Evolutionary conservation across 2,113 vertebrate genomes (phyloP), one percentile per base, ranked within the genome.

Genomic region (Myanophis thanlyinensis): DNA sequence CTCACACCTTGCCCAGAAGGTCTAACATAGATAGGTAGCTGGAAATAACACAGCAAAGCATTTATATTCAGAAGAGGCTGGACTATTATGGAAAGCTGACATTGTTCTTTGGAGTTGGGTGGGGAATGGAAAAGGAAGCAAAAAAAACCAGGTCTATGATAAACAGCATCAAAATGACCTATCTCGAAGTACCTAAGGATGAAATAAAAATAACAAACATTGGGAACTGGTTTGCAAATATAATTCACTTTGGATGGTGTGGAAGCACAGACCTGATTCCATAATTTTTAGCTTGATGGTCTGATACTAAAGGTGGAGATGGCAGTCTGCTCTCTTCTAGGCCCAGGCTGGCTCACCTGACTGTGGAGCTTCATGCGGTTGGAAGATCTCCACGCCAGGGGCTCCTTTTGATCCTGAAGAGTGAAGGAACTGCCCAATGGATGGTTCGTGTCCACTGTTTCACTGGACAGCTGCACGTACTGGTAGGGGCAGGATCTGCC

Each of bases 331-430:
- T 91, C 47, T 91, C 90, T 93, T 54, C 93, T n/a, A 91, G 87
- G 35, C 11, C 89, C 59, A 44, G 13, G 4, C 49, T 93, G 80
- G 92, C 80, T n/a, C 80, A 44, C 23, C 59, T 90, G 67, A 93
- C 73, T 7, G 90, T 93, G 67, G 87, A 93, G 73, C 90, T 93
- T 52, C 90, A 91, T 62, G 90, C 35, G 0, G 51, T 25, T 5
- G 13, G 46, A 53, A 84, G 73, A n/a, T 46, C 93, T 40, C 52
- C 35, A 8, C 90, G 0, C 18, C 73, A 95, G 56, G 95, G 93
- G 27, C 85, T 98, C 2, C 96, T 98, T 13, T 80, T 98, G 91
- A 96, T 98, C 25, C 96, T 98, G 88, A 97, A 97, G 96, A 98
- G 98, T 88, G 96, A 95, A 0, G 95, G 94, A 40, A 94, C 97